These are phyloP conservation scores for Arvicanthis niloticus DNA, from an alignment of 2,113 vertebrate genomes.

Conservation along the genomic window DNA sequence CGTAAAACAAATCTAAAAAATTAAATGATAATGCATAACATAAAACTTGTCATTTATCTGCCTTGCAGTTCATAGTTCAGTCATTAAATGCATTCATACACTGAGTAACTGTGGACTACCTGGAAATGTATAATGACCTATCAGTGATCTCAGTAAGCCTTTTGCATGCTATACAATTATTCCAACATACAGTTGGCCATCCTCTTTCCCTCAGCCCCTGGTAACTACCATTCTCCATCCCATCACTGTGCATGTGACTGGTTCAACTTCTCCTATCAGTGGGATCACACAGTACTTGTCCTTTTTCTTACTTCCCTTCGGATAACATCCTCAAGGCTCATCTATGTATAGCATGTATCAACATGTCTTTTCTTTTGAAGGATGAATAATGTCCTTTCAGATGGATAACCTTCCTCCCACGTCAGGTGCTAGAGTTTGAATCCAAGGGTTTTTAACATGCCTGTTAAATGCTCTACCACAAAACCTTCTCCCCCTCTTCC, in stretches of 20 bases:
- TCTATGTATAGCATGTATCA: not conserved
- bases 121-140: not conserved
- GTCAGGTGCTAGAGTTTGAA: not conserved
- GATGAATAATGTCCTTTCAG: not conserved
- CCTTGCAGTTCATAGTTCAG: not conserved
- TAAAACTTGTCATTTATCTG: not conserved
- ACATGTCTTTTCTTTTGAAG: not conserved
- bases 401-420: not conserved
- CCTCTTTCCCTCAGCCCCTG: not conserved
- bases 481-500: not conserved
- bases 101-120: not conserved
- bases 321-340: not conserved
- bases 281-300: not conserved
- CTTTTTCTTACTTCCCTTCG: constrained; percentile 12
- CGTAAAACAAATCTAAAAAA: not conserved
- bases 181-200: not conserved
- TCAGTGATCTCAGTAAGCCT: not conserved
- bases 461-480: not conserved
- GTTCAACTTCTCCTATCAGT: not conserved
- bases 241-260: not conserved
- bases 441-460: not conserved
- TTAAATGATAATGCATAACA: not conserved
- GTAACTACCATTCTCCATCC: not conserved
- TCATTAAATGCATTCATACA: not conserved
- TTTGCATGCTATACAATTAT: not conserved